These are phyloP conservation scores for Stenoptilia bipunctidactyla DNA, from an alignment of 2,888 invertebrate species.

Conservation along the genomic window DNA sequence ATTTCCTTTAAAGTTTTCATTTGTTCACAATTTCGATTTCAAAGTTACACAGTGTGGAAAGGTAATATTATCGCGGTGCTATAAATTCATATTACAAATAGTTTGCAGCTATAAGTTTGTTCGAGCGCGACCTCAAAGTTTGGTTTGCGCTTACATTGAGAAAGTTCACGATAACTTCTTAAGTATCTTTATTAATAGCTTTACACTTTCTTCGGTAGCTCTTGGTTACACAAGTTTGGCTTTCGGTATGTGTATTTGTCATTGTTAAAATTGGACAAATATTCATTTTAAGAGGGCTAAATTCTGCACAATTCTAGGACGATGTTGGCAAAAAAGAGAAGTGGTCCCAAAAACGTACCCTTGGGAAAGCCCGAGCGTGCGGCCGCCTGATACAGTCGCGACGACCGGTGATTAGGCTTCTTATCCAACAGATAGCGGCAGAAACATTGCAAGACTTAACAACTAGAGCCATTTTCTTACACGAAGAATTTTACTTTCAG, in stretches of 20 bases:
- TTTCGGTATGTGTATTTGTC: no score
- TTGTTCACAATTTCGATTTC: constrained; percentile 3
- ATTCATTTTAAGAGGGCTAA: constrained; percentile 40
- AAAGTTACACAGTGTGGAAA: neutral
- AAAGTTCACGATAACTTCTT: constrained; percentile 60
- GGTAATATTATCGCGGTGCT: constrained; percentile 16
- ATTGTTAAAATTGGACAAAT: neutral
- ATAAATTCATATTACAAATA: constrained; percentile 62
- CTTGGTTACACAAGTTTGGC: neutral
- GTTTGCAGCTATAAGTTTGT: constrained; percentile 58
- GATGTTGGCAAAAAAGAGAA: constrained; percentile 70
- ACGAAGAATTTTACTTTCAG: constrained; percentile 59
- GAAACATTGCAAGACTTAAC: constrained; percentile 71
- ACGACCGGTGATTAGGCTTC: constrained; percentile 71
- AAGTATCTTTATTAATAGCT: constrained; percentile 62
- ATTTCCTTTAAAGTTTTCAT: constrained; percentile 7
- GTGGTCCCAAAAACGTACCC: constrained; percentile 67
- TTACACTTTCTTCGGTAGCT: constrained; percentile 34
- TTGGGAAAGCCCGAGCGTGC: constrained; percentile 57
- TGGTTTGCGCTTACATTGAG: constrained; percentile 41
- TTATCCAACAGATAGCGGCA: constrained; percentile 69
- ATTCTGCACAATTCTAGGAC: constrained; percentile 67
- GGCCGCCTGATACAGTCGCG: constrained; percentile 65
- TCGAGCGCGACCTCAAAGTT: constrained; percentile 53
- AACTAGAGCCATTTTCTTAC: constrained; percentile 70